A percentile compares a stretch with the other conserved stretches of the same genome.
These are phyloP conservation scores for Drosophila diplacantha DNA, from an alignment of 2,888 invertebrate species.

Conservation along the genomic window DNA sequence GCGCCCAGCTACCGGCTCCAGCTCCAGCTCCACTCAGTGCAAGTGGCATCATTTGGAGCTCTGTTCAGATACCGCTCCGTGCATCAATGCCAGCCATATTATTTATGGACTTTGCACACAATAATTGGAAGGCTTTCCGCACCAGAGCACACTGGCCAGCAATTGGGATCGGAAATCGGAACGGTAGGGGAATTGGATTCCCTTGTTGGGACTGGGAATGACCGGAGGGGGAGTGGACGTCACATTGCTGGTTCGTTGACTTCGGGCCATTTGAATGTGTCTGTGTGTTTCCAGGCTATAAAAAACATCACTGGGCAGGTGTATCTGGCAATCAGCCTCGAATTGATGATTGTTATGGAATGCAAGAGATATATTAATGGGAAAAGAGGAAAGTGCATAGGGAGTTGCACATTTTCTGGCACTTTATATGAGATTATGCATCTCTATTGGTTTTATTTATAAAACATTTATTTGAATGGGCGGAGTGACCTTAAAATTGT, in stretches of 20 bases:
- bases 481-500: neutral
- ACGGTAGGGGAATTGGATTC: conserved; percentile 11
- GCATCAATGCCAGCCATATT: conserved; percentile 39
- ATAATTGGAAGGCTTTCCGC: conserved; percentile 61
- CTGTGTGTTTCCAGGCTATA: conserved; percentile 19
- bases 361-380: neutral
- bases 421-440: neutral
- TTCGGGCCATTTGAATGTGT: conserved; percentile 21
- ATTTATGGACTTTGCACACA: conserved; percentile 61
- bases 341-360: conserved; percentile 34
- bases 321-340: conserved; percentile 20
- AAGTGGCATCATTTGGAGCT: conserved; percentile 55
- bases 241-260: conserved; percentile 34
- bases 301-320: conserved; percentile 29
- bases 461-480: too few species aligned
- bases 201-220: neutral
- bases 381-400: neutral
- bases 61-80: conserved; percentile 19
- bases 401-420: neutral
- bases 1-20: neutral
- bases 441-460: neutral
- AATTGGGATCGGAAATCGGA: conserved; percentile 31
- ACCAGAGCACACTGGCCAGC: conserved; percentile 41
- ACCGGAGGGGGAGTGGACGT: neutral
- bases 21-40: conserved; percentile 37